Conservation (phyloP, 2,113 vertebrate species). For the Poicephalus gulielmi region DNA sequence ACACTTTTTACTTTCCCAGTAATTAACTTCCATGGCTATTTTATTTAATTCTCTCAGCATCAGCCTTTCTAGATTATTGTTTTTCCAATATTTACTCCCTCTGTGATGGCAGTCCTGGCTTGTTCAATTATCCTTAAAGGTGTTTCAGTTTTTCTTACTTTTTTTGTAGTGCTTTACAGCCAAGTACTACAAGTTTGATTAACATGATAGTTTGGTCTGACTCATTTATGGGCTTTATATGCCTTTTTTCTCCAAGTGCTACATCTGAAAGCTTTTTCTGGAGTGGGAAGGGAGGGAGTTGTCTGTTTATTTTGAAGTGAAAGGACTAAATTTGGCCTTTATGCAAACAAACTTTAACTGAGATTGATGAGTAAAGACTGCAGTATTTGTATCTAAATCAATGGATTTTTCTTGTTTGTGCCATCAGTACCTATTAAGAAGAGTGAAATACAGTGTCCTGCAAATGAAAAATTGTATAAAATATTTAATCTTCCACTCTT, state of each 20-base stretch:
- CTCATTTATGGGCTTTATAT: slow-evolving; percentile 1
- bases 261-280: neutral
- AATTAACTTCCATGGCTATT: slow-evolving; percentile 52
- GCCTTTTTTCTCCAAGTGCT: neutral
- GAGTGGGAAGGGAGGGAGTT: neutral
- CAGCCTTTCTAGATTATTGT: slow-evolving; percentile 48
- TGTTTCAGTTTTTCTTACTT: slow-evolving; percentile 15
- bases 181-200: slow-evolving; percentile 35
- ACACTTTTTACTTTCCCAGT: neutral
- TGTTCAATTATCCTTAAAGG: slow-evolving; percentile 40
- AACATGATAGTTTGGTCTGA: slow-evolving; percentile 27
- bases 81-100: slow-evolving; percentile 61
- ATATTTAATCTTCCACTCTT: neutral
- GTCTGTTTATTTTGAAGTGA: neutral
- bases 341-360: neutral
- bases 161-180: slow-evolving; percentile 4
- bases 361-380: neutral
- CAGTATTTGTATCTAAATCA: neutral
- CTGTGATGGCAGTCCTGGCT: slow-evolving; percentile 9
- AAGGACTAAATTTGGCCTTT: neutral
- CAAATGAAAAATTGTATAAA: neutral
- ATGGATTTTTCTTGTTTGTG: neutral
- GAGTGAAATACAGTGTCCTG: neutral
- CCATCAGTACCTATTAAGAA: neutral
- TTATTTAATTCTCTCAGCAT: slow-evolving; percentile 49